A percentile compares a stretch with the other conserved stretches of the same genome.
phyloP scores from a whole-genome alignment of 1,140 invertebrate species.

The Zelostemma sp. region DNA sequence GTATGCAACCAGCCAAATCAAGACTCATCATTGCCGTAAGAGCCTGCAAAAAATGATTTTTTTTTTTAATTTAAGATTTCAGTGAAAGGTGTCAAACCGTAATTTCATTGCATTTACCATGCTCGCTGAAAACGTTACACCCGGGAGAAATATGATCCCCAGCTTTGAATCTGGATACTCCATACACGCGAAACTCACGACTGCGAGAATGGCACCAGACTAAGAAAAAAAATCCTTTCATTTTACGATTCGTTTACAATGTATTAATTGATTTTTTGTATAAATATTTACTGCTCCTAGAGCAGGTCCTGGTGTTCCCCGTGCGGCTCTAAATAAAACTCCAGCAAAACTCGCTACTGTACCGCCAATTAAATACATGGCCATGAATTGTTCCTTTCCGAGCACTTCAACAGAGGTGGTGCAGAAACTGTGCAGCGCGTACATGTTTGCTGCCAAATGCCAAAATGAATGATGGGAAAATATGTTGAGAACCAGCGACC shows the following conservation, averaged over 20 bases:
- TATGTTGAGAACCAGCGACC: conserved; percentile 91
- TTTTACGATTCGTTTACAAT: not conserved
- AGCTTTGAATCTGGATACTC: conserved; percentile 88
- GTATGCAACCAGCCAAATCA: conserved; percentile 84
- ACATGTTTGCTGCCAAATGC: conserved; percentile 95
- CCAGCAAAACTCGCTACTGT: conserved; percentile 90
- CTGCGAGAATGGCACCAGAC: conserved; percentile 94
- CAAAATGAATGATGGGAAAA: conserved; percentile 93
- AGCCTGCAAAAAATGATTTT: conserved; percentile 73
- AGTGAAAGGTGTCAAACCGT: conserved; percentile 20
- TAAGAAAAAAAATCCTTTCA: conserved; percentile 66
- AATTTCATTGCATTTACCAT: conserved; percentile 73
- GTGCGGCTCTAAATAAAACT: conserved; percentile 82
- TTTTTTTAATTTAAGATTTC: conserved; percentile 19
- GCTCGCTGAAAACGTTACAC: conserved; percentile 88
- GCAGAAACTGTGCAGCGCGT: conserved; percentile 89
- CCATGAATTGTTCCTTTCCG: conserved; percentile 94
- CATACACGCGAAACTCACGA: conserved; percentile 89
- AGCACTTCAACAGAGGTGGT: conserved; percentile 79
- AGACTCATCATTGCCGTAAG: conserved; percentile 88
- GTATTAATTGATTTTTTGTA: not conserved
- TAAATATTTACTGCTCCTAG: conserved; percentile 87
- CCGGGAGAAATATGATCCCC: conserved; percentile 91
- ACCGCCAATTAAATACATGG: conserved; percentile 89
- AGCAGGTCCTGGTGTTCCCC: conserved; percentile 78